Conservation (phyloP, 2,888 invertebrate genomes). For the Hirtodrosophila trivittata region DNA sequence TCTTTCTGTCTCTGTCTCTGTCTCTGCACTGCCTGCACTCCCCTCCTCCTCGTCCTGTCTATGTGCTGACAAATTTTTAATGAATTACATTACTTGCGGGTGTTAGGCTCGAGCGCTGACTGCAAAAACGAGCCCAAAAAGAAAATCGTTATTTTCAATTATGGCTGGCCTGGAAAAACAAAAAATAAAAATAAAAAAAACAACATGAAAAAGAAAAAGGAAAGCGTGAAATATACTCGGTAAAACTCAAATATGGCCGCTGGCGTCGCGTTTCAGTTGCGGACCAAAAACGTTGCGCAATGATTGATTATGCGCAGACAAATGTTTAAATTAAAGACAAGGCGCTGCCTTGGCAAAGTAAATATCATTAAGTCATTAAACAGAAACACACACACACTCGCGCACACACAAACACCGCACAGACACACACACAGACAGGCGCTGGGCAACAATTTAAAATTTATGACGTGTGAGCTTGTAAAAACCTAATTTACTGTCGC, state of each 20-base stretch:
- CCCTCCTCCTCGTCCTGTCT: slow-evolving; percentile 27
- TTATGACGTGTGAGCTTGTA: slow-evolving; percentile 77
- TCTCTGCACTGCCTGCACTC: neutral
- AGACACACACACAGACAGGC: slow-evolving; percentile 13
- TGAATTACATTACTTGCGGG: slow-evolving; percentile 82
- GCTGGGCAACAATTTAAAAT: slow-evolving; percentile 68
- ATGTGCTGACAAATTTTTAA: slow-evolving; percentile 70
- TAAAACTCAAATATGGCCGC: slow-evolving; percentile 50
- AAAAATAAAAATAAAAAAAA: slow-evolving; percentile 36
- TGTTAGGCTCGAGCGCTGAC: slow-evolving; percentile 58
- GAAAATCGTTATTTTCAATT: slow-evolving; percentile 77
- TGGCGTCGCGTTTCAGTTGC: slow-evolving; percentile 59
- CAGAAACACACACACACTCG: slow-evolving; percentile 24
- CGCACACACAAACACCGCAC: neutral
- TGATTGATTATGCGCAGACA: slow-evolving; percentile 73
- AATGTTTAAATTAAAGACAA: slow-evolving; percentile 76
- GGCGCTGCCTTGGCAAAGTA: slow-evolving; percentile 44
- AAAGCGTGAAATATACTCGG: slow-evolving; percentile 12
- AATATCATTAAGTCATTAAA: slow-evolving; percentile 74
- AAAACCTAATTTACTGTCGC: slow-evolving; percentile 81
- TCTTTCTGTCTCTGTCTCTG: neutral
- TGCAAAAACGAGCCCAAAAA: slow-evolving; percentile 17
- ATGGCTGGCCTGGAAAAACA: slow-evolving; percentile 46
- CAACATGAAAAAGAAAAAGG: slow-evolving; percentile 8
- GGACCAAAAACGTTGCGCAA: slow-evolving; percentile 56